These are phyloP conservation scores for Tringa solitaria DNA, from an alignment of 2,113 vertebrate genomes.

Conservation along the genomic window DNA sequence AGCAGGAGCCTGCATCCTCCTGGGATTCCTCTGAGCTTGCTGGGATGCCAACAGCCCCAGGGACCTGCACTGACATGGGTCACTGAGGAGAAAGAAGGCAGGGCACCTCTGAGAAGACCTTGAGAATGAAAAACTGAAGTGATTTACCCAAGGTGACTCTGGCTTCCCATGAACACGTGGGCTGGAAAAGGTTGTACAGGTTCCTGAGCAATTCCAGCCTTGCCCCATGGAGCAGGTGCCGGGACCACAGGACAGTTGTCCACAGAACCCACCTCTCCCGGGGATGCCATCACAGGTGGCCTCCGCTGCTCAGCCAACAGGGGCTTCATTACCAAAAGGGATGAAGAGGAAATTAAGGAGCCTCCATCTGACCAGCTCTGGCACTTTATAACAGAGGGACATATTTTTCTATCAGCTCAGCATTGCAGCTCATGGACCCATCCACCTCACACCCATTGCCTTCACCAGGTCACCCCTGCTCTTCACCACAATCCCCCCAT, in stretches of 20 bases:
- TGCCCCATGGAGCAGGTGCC: accelerated
- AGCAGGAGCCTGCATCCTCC: neutral
- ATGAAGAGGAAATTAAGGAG: neutral
- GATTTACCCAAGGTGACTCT: neutral
- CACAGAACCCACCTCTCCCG: neutral
- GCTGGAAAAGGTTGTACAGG: neutral
- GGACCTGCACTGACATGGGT: accelerated
- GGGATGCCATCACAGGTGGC: accelerated
- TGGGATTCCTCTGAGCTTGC: accelerated
- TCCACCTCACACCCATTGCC: neutral
- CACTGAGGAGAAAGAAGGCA: neutral
- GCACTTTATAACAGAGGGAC: constrained; percentile 6
- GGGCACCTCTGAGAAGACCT: neutral
- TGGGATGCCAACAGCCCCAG: neutral
- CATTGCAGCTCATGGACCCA: neutral
- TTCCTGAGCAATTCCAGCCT: neutral
- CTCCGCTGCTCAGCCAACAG: neutral
- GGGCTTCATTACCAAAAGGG: neutral
- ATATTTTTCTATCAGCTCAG: neutral
- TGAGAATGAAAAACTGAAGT: neutral
- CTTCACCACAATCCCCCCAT: accelerated
- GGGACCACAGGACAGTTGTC: accelerated
- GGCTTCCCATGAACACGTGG: accelerated
- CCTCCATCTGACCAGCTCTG: neutral
- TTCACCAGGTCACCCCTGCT: neutral